phyloP scores from a whole-genome alignment of 2,113 vertebrate species.

The Pyxicephalus adspersus region DNA sequence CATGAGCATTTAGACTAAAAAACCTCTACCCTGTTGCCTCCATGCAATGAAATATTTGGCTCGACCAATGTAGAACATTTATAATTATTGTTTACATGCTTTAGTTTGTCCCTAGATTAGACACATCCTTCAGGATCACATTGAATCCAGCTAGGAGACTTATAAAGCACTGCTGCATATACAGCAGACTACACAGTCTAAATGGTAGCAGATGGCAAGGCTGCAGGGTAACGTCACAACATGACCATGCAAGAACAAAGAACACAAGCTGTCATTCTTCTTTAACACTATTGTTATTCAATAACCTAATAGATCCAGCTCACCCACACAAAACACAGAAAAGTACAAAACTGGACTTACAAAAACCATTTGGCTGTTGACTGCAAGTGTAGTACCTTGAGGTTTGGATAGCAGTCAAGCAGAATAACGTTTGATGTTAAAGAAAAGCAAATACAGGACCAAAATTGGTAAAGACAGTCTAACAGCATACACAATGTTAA shows the following conservation, averaged over 20 bases:
- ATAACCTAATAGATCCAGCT: background rate
- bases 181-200: background rate
- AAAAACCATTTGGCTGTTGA: background rate
- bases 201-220: conserved; percentile 34
- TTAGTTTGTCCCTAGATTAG: too few species aligned
- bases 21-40: too few species aligned
- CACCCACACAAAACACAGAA: background rate
- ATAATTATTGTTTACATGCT: too few species aligned
- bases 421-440: conserved; percentile 9
- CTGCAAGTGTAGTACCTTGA: conserved; percentile 4
- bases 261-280: conserved; percentile 9
- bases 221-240: conserved; percentile 3
- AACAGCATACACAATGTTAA: background rate
- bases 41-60: too few species aligned
- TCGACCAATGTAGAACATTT: too few species aligned
- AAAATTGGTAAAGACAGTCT: conserved; percentile 15
- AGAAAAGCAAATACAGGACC: conserved; percentile 20
- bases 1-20: too few species aligned
- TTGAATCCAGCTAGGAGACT: too few species aligned
- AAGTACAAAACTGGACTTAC: background rate
- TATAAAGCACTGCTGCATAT: background rate
- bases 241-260: conserved; percentile 22
- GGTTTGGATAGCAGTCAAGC: conserved; percentile 25
- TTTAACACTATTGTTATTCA: conserved; percentile 1
- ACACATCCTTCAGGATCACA: too few species aligned